Evolutionary conservation across 2,797 vertebrate species (phyloP).

Genomic region (Bovichtus variegatus): DNA sequence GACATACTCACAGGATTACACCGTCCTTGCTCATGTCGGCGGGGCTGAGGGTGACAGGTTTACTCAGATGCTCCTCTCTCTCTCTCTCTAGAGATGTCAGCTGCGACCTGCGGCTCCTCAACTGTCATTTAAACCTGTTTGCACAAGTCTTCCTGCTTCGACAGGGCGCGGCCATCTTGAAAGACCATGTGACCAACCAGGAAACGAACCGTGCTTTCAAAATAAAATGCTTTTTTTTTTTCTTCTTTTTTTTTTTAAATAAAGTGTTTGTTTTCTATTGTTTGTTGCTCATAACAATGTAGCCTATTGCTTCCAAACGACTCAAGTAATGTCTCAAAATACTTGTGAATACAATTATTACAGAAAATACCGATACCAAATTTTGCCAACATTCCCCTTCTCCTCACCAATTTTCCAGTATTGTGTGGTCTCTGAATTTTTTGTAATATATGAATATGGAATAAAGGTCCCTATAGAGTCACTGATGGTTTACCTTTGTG

Average conservation of each 20-base stretch:
- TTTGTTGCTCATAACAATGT: too few species aligned
- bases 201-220: constrained; percentile 33
- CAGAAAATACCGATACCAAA: not conserved
- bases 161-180: constrained; percentile 78
- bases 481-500: not conserved
- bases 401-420: not conserved
- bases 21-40: constrained; percentile 79
- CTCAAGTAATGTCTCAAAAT: too few species aligned
- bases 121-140: constrained; percentile 34
- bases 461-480: not conserved
- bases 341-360: too few species aligned
- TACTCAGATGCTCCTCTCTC: constrained; percentile 14
- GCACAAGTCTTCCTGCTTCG: not conserved
- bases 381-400: not conserved
- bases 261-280: not conserved
- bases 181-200: constrained; percentile 71
- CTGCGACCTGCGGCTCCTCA: constrained; percentile 25
- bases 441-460: not conserved
- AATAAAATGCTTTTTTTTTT: constrained; percentile 37
- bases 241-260: not conserved
- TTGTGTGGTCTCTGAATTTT: not conserved
- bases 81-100: constrained; percentile 5
- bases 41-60: not conserved
- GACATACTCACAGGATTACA: constrained; percentile 79
- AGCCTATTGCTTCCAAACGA: too few species aligned